Evolutionary conservation across 2,113 vertebrate genomes (phyloP).

Genomic region (Noctilio leporinus): DNA sequence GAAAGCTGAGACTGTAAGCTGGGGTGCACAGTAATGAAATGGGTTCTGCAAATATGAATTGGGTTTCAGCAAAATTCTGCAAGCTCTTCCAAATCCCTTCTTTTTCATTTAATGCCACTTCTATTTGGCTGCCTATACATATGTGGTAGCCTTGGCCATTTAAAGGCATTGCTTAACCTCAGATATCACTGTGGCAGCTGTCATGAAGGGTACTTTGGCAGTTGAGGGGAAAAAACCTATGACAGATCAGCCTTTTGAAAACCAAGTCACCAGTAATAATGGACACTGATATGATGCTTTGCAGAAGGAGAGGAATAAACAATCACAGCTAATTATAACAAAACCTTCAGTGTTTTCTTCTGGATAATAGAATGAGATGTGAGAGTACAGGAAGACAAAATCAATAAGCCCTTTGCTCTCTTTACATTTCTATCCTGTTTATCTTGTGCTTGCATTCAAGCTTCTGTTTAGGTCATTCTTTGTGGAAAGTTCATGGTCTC

Average conservation of each 20-base stretch:
- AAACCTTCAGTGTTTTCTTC: constrained; percentile 12
- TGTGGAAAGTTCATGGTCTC: constrained; percentile 15
- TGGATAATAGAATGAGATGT: constrained; percentile 31
- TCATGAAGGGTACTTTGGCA: not conserved
- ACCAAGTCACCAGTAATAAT: not conserved
- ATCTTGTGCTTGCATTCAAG: not conserved
- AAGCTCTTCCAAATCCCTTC: not conserved
- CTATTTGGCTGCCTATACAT: not conserved
- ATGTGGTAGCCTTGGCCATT: not conserved
- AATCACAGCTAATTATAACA: not conserved
- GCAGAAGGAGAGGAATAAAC: not conserved
- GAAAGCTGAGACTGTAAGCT: not conserved
- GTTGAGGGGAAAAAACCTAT: not conserved
- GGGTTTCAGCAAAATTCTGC: not conserved
- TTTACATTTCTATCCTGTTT: constrained; percentile 22
- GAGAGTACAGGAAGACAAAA: not conserved
- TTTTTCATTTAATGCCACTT: not conserved
- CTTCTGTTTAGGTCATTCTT: not conserved
- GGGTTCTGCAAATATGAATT: not conserved
- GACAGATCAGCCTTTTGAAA: not conserved
- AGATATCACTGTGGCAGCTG: not conserved
- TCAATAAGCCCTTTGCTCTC: not conserved
- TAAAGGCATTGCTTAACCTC: not conserved
- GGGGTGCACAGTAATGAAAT: not conserved
- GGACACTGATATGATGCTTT: not conserved